Base-by-base conservation (phyloP, 2,113 vertebrate genomes). In the Colaptes auratus region DNA sequence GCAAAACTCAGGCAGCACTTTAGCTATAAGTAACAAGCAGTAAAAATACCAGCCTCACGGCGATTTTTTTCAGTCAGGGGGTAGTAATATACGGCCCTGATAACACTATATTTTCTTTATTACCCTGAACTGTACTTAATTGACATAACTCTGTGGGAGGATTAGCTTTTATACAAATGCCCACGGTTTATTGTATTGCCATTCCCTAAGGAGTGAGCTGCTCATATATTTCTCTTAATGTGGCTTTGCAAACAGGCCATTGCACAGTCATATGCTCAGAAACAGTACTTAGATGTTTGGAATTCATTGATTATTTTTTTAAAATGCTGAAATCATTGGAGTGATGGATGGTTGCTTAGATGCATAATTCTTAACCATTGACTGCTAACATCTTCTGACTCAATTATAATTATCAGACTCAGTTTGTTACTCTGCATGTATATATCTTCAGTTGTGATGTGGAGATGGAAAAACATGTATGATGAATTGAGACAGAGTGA, bases 31-130 rank as follows among this genome's bases (percentile, higher is more conserved):
- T 56, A 79, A 61, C 52, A 73, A 77, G 39, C 17, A 90, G 28
- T 73, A 89, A 71, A 91, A 78, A n/a, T 6, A 12, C 24, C 85
- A 48, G 89, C 66, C 82, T 59, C 0, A 1, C 39, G 74, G 53
- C 28, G 76, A 46, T 88, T 92, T 89, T 70, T 74, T 16, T 44
- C 16, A 74, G 85, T 39, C 25, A 17, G 44, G 39, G 30, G 15
- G 73, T 65, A 33, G 56, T 69, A 88, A 91, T 84, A 80, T 73
- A 84, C 20, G 42, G 75, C 50, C 65, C 53, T 92, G 64, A 92
- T 85, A 89, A 66, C 79, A 80, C 56, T 90, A 7, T 50, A 90
- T 93, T 96, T 95, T 95, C 88, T 95, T 95, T 87, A 94, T 84
- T 96, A 95, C 76, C 79, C 63, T 67, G 64, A 95, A 82, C 67